Conservation (phyloP, 2,113 vertebrate genomes). For the Esox niger region DNA sequence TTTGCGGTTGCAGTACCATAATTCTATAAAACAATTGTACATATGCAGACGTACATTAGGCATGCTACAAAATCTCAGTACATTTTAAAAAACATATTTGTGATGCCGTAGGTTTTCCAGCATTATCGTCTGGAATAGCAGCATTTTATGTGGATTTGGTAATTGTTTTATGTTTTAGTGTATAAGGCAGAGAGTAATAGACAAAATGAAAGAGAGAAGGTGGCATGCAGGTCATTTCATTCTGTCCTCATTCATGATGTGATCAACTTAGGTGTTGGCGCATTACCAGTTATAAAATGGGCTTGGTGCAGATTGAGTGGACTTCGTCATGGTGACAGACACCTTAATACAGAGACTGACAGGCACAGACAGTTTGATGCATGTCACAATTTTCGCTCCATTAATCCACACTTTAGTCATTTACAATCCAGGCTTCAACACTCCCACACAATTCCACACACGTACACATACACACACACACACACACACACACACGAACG, state of each 20-base stretch:
- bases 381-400: conserved; percentile 22
- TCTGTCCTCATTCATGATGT: conserved; percentile 23
- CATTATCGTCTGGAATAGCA: no score
- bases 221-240: conserved; percentile 6
- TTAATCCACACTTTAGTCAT: no score
- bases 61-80: no score
- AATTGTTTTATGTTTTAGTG: no score
- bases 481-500: no score
- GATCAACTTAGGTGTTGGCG: conserved; percentile 19
- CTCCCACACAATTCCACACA: conserved; percentile 16
- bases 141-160: no score
- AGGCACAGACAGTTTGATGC: conserved; percentile 43
- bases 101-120: no score
- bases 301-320: conserved; percentile 27
- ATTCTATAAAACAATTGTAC: no score
- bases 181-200: background rate
- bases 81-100: no score
- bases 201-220: conserved; percentile 6
- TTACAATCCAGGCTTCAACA: conserved; percentile 14
- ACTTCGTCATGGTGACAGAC: conserved; percentile 55
- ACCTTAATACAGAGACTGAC: conserved; percentile 52
- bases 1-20: no score
- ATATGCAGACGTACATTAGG: no score
- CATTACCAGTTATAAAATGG: conserved; percentile 44
- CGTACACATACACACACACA: conserved; percentile 7